Base-by-base conservation (phyloP, 2,113 vertebrate species). In the Petroica traversi region DNA sequence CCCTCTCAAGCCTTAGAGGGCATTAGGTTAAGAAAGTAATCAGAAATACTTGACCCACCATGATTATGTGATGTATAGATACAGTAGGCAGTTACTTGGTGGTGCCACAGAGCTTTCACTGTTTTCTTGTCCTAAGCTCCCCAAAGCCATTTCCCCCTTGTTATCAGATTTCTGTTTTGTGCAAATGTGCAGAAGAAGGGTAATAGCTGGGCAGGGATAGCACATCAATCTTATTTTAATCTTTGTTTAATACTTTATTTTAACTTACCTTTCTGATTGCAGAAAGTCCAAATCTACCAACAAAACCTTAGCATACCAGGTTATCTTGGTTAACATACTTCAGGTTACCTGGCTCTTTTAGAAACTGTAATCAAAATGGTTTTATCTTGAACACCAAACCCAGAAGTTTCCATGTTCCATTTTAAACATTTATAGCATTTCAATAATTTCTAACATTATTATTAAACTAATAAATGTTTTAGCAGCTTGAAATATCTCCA, bases 381-480 rank as follows among this genome's bases (percentile, higher is more conserved):
- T 85, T 95, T n/a, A 46, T 76, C 91, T 92, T 91, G 92, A 95
- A 96, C 46, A 67, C 1, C 19, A 85, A 84, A 85, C 71, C 17
- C 69, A 84, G 71, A 63, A 84, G 79, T 83, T 78, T 93, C 90
- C 88, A 24, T 24, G 54, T 64, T 80, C 45, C 15, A 59, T 40
- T 85, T 95, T 94, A 95, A 97, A 71, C 83, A 89, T 87, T 95
- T 86, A 89, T 83, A 91, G 76, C 82, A 49, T 91, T 94, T 97
- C 94, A 92, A 94, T 96, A 8, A 92, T 73, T 82, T 91, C 82
- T 79, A 90, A 86, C 78, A 92, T 80, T 94, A 85, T 91, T 96
- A 83, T 88, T 96, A 83, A 43, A 52, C 67, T 88, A 94, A 90
- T 93, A 89, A 64, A 95, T 96, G 72, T 95, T 97, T 97, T 85